Conservation (phyloP, 1,140 invertebrate species). For the Spodoptera frugiperda region DNA sequence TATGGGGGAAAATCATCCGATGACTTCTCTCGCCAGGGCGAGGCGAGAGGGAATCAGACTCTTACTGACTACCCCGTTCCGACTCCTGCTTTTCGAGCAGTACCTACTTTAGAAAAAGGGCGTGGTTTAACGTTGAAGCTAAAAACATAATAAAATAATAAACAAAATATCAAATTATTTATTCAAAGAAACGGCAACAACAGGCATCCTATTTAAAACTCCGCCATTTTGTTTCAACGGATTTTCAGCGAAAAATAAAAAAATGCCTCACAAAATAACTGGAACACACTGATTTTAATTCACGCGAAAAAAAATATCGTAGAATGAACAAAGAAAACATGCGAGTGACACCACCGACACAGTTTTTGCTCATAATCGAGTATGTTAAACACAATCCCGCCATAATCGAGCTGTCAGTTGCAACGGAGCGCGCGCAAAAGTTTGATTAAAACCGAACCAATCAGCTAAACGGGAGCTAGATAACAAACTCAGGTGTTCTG, state of each 20-base stretch:
- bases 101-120: too few species aligned
- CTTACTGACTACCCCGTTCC: too few species aligned
- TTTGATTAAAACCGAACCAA: constrained; percentile 59
- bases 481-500: constrained; percentile 45
- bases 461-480: constrained; percentile 40
- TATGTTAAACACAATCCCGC: constrained; percentile 48
- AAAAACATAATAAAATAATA: too few species aligned
- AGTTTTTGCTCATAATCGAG: constrained; percentile 53
- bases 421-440: constrained; percentile 47
- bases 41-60: too few species aligned
- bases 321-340: constrained; percentile 25
- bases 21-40: too few species aligned
- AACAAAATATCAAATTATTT: too few species aligned
- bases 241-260: not conserved
- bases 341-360: constrained; percentile 36
- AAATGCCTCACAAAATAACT: constrained; percentile 2
- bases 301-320: not conserved
- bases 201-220: too few species aligned
- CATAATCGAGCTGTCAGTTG: constrained; percentile 54
- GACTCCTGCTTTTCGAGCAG: too few species aligned
- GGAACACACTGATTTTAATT: not conserved
- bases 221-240: too few species aligned
- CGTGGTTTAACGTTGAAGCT: too few species aligned
- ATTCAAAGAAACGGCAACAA: too few species aligned
- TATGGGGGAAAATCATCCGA: too few species aligned